Evolutionary conservation across 2,888 invertebrate genomes (phyloP).

Genomic region (Eristalis intricaria): DNA sequence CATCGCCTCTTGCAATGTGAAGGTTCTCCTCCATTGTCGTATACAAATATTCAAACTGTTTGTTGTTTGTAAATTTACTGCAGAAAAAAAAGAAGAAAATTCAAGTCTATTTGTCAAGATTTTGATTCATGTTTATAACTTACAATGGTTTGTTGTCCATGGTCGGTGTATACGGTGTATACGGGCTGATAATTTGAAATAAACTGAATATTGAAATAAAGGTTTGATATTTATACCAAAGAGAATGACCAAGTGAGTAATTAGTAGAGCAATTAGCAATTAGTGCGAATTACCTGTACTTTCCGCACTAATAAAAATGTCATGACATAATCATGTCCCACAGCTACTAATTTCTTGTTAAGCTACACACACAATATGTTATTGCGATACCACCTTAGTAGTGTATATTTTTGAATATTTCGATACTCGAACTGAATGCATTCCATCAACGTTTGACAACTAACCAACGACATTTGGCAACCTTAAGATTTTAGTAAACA

Average conservation of each 20-base stretch:
- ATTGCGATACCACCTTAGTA: background rate
- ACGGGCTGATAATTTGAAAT: background rate
- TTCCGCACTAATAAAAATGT: background rate
- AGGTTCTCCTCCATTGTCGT: background rate
- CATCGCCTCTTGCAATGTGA: background rate
- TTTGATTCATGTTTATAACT: background rate
- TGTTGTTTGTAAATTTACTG: background rate
- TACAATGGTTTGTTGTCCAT: background rate
- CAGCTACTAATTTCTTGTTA: background rate
- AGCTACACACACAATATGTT: background rate
- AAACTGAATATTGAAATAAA: background rate
- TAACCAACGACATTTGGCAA: slow-evolving; percentile 13
- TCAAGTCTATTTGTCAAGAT: background rate
- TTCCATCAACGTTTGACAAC: slow-evolving; percentile 26
- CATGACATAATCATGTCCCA: too few species aligned
- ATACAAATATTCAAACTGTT: background rate
- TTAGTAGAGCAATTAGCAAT: background rate
- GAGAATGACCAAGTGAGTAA: background rate
- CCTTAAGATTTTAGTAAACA: slow-evolving; percentile 56
- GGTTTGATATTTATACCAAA: background rate
- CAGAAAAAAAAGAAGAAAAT: background rate
- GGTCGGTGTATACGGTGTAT: background rate
- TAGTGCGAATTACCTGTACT: background rate
- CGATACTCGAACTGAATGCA: slow-evolving; percentile 52
- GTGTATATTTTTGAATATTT: background rate